phyloP scores from a whole-genome alignment of 1,140 invertebrate genomes.

The Potamilus streckersoni region DNA sequence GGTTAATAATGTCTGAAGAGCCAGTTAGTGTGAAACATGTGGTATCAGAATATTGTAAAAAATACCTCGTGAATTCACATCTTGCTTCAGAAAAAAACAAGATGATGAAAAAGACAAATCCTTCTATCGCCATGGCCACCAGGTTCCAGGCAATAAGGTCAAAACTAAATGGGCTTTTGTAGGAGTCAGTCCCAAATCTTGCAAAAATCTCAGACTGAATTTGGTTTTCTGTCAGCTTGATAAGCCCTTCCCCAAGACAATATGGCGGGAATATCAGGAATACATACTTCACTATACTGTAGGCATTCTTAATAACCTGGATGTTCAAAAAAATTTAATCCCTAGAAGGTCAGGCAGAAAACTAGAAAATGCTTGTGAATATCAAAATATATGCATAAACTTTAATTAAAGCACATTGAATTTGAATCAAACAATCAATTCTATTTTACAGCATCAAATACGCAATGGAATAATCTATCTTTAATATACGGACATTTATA shows the following conservation, averaged over 20 bases:
- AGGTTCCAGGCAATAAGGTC: slow-evolving; percentile 56
- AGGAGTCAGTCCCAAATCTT: slow-evolving; percentile 52
- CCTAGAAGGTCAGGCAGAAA: no score
- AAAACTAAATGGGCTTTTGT: slow-evolving; percentile 53
- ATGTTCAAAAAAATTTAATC: no score
- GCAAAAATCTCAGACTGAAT: slow-evolving; percentile 48
- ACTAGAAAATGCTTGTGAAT: no score
- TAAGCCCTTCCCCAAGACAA: slow-evolving; percentile 52
- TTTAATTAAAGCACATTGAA: no score
- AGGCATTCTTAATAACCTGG: slow-evolving; percentile 44
- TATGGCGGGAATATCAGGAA: slow-evolving; percentile 66
- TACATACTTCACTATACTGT: slow-evolving; percentile 43
- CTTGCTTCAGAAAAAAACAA: slow-evolving; percentile 28
- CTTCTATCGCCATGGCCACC: slow-evolving; percentile 54
- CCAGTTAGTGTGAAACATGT: no score
- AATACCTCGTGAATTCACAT: background rate
- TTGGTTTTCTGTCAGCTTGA: slow-evolving; percentile 59
- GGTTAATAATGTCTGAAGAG: no score
- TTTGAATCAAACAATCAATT: no score
- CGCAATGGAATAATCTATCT: no score
- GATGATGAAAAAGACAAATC: slow-evolving; percentile 58
- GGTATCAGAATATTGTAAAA: background rate
- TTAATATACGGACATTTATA: no score
- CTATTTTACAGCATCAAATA: no score
- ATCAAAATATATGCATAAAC: no score